A percentile compares a stretch with the other conserved stretches of the same genome.
phyloP scores from a whole-genome alignment of 2,113 vertebrate genomes.

The Ctenodactylus gundi region DNA sequence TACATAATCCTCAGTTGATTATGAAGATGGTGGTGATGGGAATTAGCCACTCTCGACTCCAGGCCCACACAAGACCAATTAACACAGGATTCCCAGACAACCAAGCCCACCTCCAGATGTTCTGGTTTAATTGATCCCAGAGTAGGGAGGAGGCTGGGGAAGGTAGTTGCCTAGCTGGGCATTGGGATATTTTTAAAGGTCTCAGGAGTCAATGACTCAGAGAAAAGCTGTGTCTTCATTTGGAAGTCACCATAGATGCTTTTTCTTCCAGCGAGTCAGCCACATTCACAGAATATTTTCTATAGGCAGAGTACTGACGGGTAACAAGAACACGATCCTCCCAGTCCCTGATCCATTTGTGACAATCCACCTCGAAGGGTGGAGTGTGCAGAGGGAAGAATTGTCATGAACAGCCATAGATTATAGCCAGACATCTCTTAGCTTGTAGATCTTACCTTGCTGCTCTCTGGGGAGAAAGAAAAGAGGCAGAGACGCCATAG shows the following conservation, averaged over 20 bases:
- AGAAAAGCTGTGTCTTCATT: not conserved
- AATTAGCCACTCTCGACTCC: not conserved
- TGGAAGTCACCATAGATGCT: not conserved
- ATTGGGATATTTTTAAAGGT: not conserved
- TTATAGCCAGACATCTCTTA: not conserved
- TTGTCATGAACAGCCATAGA: not conserved
- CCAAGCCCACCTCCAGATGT: not conserved
- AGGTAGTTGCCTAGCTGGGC: not conserved
- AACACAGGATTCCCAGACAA: not conserved
- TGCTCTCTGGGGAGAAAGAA: not conserved
- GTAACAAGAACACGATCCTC: not conserved
- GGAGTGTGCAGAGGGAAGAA: not conserved
- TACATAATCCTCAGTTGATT: not conserved
- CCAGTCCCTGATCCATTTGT: not conserved
- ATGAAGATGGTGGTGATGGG: not conserved
- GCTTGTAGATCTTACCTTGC: not conserved
- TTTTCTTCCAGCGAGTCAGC: not conserved
- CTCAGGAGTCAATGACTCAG: not conserved
- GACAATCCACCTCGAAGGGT: not conserved
- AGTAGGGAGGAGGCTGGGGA: not conserved
- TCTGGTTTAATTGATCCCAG: not conserved
- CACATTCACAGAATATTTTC: not conserved
- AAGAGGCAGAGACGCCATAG: not conserved
- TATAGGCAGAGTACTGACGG: not conserved
- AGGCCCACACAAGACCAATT: not conserved